Conservation (phyloP, 2,888 invertebrate genomes). For the Aphrophora alni region DNA sequence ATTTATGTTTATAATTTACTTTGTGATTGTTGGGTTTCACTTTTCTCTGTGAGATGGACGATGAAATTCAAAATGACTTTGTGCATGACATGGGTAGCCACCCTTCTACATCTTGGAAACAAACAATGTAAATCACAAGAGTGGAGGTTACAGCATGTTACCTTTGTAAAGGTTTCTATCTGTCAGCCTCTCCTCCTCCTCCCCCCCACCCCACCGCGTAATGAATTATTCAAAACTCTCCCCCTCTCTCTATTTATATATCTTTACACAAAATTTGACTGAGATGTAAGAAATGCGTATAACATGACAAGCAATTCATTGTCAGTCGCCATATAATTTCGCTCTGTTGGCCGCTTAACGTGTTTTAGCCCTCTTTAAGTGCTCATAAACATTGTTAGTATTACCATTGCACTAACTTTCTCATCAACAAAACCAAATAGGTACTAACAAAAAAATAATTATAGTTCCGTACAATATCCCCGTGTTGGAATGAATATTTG, state of each 20-base stretch:
- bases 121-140: not conserved
- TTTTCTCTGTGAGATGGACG: no score
- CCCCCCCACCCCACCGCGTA: not conserved
- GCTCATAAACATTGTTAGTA: no score
- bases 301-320: not conserved
- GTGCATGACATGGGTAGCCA: not conserved
- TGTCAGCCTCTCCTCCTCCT: not conserved
- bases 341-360: no score
- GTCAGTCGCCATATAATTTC: not conserved
- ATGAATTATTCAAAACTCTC: not conserved
- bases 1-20: no score
- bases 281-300: not conserved
- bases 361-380: no score
- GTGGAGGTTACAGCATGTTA: conserved; percentile 2
- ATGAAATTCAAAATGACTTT: no score
- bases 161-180: not conserved
- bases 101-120: not conserved
- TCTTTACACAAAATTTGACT: not conserved
- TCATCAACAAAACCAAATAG: no score
- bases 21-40: no score
- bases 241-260: not conserved
- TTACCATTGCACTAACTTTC: no score
- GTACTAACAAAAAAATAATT: no score
- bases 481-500: no score
- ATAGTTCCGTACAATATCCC: no score